These are phyloP conservation scores for Microcebus lehilahytsara DNA, from an alignment of 2,113 vertebrate species.

Conservation along the genomic window DNA sequence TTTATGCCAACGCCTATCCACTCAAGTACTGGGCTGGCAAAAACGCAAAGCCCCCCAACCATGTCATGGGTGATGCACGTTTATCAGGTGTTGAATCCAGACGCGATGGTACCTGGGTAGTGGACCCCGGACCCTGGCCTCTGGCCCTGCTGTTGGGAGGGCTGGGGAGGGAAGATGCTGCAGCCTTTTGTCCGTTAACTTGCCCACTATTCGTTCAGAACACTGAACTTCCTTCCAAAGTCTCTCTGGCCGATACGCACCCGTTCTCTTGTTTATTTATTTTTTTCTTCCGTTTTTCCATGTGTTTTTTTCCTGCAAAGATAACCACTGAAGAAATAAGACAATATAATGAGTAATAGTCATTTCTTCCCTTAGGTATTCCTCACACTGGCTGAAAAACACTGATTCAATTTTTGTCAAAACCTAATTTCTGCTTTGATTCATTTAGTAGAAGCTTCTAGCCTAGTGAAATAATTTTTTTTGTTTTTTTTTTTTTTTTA, in stretches of 20 bases:
- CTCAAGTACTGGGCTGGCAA: neutral
- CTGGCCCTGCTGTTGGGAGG: fast-evolving
- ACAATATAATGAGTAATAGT: neutral
- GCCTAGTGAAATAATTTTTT: neutral
- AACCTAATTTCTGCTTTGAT: neutral
- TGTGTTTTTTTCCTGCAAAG: neutral
- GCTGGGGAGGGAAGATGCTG: neutral
- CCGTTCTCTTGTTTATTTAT: neutral
- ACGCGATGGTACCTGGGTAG: fast-evolving
- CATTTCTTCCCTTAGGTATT: fast-evolving
- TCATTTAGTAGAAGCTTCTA: neutral
- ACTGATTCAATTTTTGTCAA: neutral
- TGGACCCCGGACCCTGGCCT: neutral
- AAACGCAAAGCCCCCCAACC: neutral
- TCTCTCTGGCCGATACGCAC: neutral
- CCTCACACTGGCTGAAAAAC: neutral
- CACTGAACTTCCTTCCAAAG: neutral
- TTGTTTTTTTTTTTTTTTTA: neutral
- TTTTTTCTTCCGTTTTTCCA: neutral
- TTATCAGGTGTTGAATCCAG: too few relatives aligned
- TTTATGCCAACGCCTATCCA: neutral
- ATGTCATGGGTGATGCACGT: fast-evolving
- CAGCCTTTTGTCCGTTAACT: neutral
- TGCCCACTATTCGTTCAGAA: neutral
- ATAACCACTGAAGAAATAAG: neutral